Evolutionary conservation across 2,113 vertebrate species (phyloP).

Genomic region (Pongo abelii): DNA sequence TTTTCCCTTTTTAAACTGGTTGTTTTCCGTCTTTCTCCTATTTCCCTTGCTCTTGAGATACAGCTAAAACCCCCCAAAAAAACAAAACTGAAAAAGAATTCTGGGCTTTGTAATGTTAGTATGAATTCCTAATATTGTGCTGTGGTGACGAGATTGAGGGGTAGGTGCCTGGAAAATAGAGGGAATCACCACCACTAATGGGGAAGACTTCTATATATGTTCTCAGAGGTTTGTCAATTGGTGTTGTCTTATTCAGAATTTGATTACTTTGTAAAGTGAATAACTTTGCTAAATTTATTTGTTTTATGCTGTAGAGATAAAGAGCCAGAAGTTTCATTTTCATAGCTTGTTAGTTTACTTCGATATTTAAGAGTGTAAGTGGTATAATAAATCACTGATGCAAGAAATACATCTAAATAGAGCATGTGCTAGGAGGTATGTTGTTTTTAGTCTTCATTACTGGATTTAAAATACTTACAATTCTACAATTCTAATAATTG

Average conservation of each 20-base stretch:
- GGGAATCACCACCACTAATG: not conserved
- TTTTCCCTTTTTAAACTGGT: not conserved
- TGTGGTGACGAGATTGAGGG: not conserved
- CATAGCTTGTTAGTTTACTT: constrained; percentile 8
- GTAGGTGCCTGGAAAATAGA: not conserved
- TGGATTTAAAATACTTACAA: constrained; percentile 36
- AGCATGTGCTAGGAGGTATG: not conserved
- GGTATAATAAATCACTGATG: not conserved
- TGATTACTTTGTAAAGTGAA: constrained; percentile 23
- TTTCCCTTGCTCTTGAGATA: constrained; percentile 18
- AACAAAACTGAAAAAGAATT: not conserved
- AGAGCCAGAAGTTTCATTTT: constrained; percentile 11
- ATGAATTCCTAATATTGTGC: not conserved
- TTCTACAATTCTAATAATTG: not conserved
- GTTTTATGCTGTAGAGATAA: not conserved
- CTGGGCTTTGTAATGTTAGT: not conserved
- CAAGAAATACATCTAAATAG: not conserved
- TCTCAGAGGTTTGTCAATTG: not conserved
- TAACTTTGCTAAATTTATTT: constrained; percentile 1
- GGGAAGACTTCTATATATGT: not conserved
- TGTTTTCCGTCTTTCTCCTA: not conserved
- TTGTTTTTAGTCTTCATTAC: not conserved
- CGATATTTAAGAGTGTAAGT: not conserved
- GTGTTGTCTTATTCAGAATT: constrained; percentile 17
- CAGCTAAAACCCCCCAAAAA: not conserved